A percentile compares a stretch with the other conserved stretches of the same genome.
Conservation (phyloP, 2,113 vertebrate species). For the Erpornis zantholeuca region DNA sequence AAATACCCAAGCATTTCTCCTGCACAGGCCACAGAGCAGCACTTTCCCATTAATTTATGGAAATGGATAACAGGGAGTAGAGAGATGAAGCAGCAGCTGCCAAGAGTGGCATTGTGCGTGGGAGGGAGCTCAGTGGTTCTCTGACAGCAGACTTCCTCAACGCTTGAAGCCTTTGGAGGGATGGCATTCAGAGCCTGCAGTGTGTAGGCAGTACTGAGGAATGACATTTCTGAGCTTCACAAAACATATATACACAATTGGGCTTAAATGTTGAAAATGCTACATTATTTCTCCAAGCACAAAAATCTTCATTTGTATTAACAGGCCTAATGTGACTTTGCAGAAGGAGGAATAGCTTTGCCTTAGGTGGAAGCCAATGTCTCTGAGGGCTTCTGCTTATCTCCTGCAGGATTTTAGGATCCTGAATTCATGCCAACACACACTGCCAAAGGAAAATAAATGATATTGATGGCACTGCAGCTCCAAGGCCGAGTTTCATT, state of each 20-base stretch:
- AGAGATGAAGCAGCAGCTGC: background rate
- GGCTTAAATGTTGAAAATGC: background rate
- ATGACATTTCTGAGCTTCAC: background rate
- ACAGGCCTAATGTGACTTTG: background rate
- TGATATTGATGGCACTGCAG: background rate
- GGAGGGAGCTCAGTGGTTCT: background rate
- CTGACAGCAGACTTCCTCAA: conserved; percentile 19
- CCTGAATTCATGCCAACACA: background rate
- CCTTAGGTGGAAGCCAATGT: background rate
- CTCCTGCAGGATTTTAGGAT: background rate
- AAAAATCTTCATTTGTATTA: background rate
- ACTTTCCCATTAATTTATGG: background rate
- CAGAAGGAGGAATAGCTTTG: background rate
- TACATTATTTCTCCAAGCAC: background rate
- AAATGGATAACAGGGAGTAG: background rate
- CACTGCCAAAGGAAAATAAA: background rate
- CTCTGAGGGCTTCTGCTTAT: background rate
- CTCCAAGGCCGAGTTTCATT: background rate
- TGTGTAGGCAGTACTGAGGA: conserved; percentile 3
- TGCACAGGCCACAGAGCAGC: background rate
- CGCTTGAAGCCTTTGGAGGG: background rate
- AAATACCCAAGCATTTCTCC: background rate
- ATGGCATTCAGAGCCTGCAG: background rate
- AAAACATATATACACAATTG: background rate
- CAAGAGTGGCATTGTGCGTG: background rate